Evolutionary conservation across 2,113 vertebrate species (phyloP).

Genomic region (Brachirus orientalis): DNA sequence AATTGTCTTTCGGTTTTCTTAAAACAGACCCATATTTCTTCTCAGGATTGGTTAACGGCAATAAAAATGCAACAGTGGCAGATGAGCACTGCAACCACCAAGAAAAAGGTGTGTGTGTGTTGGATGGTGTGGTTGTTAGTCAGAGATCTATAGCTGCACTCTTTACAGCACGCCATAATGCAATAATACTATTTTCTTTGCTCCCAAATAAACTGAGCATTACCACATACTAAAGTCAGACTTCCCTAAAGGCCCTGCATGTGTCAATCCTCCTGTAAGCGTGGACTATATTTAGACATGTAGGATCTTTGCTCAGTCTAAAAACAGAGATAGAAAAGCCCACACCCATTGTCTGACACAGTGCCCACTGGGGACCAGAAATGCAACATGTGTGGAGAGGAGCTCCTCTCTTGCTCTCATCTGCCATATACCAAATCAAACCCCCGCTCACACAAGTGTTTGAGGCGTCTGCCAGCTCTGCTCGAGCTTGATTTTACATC

Average conservation of each 20-base stretch:
- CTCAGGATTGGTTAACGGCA: background rate
- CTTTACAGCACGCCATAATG: constrained; percentile 71
- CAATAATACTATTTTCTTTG: constrained; percentile 64
- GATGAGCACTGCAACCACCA: constrained; percentile 42
- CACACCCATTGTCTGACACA: constrained; percentile 61
- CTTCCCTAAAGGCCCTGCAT: constrained; percentile 56
- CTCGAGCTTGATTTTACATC: constrained; percentile 50
- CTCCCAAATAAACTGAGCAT: constrained; percentile 75
- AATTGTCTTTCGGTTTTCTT: background rate
- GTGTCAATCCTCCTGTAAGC: constrained; percentile 52
- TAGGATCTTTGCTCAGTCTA: constrained; percentile 64
- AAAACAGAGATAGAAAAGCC: constrained; percentile 74
- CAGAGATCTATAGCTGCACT: constrained; percentile 35
- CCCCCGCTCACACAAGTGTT: constrained; percentile 21
- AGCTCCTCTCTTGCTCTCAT: constrained; percentile 36
- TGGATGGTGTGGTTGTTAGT: constrained; percentile 32
- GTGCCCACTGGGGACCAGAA: constrained; percentile 44
- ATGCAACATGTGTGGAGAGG: constrained; percentile 45
- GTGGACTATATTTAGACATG: constrained; percentile 70
- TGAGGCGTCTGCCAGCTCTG: constrained; percentile 49
- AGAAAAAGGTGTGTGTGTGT: constrained; percentile 35
- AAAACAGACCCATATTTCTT: background rate
- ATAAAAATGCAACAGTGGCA: constrained; percentile 14
- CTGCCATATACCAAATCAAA: constrained; percentile 36
- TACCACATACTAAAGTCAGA: constrained; percentile 72